These are phyloP conservation scores for Parnassius apollo DNA, from an alignment of 2,888 invertebrate species.

Conservation along the genomic window DNA sequence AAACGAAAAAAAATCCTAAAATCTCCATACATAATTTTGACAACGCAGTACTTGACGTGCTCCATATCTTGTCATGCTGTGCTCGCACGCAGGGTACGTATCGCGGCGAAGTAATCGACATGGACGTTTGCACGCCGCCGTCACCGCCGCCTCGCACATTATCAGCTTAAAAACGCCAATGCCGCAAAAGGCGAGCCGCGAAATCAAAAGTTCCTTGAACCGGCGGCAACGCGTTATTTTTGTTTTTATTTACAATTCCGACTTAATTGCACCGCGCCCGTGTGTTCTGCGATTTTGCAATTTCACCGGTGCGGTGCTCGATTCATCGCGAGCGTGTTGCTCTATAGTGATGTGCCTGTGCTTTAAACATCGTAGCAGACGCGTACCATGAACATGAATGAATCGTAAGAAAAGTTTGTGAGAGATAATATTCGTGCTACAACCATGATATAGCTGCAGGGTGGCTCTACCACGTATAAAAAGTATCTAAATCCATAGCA, in stretches of 20 bases:
- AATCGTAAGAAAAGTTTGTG: too few relatives aligned
- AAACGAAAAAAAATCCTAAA: too few relatives aligned
- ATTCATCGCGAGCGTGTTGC: background rate
- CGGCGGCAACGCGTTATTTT: conserved; percentile 26
- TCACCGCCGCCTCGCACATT: conserved; percentile 14
- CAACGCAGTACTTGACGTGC: too few relatives aligned
- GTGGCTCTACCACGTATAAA: too few relatives aligned
- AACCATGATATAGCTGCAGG: too few relatives aligned
- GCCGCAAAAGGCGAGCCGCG: conserved; percentile 29
- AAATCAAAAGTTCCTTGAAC: conserved; percentile 34
- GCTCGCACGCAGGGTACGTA: background rate
- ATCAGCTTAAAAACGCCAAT: conserved; percentile 27
- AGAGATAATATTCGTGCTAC: too few relatives aligned
- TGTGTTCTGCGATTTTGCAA: conserved; percentile 34
- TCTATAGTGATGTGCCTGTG: conserved; percentile 19
- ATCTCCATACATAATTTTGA: too few relatives aligned
- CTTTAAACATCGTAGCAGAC: background rate
- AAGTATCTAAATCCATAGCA: too few relatives aligned
- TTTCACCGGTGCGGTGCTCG: conserved; percentile 28
- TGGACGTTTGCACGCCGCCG: conserved; percentile 9
- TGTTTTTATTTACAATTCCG: conserved; percentile 33
- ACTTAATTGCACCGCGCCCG: conserved; percentile 33
- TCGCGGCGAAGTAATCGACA: conserved; percentile 10
- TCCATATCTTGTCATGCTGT: too few relatives aligned
- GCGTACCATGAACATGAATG: too few relatives aligned